phyloP scores from a whole-genome alignment of 2,113 vertebrate genomes.

The Orientallactaga bullata region DNA sequence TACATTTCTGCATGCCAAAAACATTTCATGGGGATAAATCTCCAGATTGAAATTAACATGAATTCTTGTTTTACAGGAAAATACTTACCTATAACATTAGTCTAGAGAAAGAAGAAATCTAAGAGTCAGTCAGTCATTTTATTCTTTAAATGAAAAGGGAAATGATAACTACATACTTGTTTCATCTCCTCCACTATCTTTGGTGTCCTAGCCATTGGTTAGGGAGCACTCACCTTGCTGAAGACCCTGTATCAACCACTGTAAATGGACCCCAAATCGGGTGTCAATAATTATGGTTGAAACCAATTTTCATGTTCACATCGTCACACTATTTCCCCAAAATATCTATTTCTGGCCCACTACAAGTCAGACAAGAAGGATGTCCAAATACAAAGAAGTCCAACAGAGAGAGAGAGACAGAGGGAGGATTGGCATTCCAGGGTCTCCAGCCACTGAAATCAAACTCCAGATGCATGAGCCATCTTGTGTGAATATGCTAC shows the following conservation, averaged over 20 bases:
- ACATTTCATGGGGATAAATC: neutral
- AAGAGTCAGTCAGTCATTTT: neutral
- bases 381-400: neutral
- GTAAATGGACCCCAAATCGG: neutral
- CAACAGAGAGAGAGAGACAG: too few relatives aligned
- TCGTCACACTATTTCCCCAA: neutral
- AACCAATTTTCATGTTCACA: neutral
- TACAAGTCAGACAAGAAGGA: neutral
- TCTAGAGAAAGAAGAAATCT: constrained; percentile 17
- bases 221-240: neutral
- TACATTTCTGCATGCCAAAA: neutral
- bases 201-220: neutral
- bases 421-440: too few relatives aligned
- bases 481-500: too few relatives aligned
- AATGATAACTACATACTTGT: neutral
- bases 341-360: neutral
- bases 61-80: constrained; percentile 37
- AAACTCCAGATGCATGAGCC: too few relatives aligned
- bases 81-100: neutral
- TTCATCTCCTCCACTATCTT: neutral
- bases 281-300: neutral
- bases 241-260: neutral
- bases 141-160: neutral
- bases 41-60: neutral
- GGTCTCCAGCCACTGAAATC: too few relatives aligned